phyloP scores from a whole-genome alignment of 2,113 vertebrate species.

The Sphyrna mokarran region DNA sequence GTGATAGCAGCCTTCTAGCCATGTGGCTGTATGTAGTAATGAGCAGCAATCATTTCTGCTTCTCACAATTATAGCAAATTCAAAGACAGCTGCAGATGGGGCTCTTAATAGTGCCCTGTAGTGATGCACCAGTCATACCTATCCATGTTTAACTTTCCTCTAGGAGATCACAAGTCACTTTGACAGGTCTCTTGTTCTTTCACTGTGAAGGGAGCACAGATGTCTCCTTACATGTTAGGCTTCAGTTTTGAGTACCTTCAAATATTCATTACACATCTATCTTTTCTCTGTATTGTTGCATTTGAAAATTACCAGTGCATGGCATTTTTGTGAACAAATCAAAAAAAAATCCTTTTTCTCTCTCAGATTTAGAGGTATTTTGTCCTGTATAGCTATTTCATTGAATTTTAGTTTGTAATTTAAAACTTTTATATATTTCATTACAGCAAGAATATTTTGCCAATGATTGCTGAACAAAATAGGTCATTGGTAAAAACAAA shows the following conservation, averaged over 20 bases:
- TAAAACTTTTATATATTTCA: not conserved
- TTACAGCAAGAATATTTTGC: not conserved
- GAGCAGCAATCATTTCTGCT: constrained; percentile 48
- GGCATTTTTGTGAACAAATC: not conserved
- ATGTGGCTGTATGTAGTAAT: constrained; percentile 44
- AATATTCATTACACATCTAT: not conserved
- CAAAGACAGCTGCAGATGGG: constrained; percentile 40
- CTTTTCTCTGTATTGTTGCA: not conserved
- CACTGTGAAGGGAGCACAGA: constrained; percentile 27
- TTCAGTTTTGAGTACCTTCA: constrained; percentile 30
- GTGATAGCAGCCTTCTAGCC: constrained; percentile 47
- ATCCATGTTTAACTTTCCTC: constrained; percentile 31
- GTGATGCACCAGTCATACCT: constrained; percentile 40
- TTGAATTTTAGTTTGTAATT: not conserved
- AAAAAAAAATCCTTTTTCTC: not conserved
- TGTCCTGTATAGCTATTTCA: not conserved
- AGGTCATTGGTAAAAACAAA: not conserved
- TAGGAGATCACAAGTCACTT: constrained; percentile 31
- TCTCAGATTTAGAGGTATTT: not conserved
- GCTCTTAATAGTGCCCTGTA: constrained; percentile 45
- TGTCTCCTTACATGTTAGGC: constrained; percentile 11
- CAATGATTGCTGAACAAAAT: not conserved
- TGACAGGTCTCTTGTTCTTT: constrained; percentile 35
- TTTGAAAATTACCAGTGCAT: not conserved
- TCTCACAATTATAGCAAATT: constrained; percentile 44